Conservation (phyloP, 2,113 vertebrate genomes). For the Callaeas wilsoni region DNA sequence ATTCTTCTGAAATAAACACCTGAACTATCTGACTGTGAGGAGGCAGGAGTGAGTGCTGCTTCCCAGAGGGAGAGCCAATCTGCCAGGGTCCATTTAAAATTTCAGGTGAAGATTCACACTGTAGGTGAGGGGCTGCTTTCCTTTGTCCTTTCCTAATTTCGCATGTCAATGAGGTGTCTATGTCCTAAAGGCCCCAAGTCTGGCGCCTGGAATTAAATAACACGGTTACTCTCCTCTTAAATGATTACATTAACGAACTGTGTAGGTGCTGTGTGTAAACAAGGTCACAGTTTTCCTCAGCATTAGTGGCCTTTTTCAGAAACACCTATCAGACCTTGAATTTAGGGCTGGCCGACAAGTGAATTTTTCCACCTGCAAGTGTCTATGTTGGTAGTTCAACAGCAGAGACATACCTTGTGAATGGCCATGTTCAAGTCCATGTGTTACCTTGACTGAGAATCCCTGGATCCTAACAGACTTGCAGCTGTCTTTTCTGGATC, state of each 20-base stretch:
- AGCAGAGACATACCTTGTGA: neutral
- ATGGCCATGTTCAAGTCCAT: neutral
- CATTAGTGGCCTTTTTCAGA: rapidly evolving
- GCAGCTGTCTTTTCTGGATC: neutral
- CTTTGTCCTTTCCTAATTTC: neutral
- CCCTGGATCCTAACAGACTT: neutral
- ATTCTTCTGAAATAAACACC: neutral
- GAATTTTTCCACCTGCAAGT: neutral
- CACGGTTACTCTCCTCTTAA: neutral
- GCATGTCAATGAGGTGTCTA: neutral
- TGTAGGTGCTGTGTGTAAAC: neutral
- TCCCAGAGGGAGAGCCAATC: neutral
- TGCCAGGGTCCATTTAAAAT: neutral
- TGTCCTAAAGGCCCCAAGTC: neutral
- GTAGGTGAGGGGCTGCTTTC: neutral
- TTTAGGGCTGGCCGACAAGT: neutral
- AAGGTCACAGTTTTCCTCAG: neutral
- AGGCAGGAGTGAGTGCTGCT: neutral
- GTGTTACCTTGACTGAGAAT: neutral
- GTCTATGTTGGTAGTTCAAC: neutral
- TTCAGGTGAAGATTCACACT: neutral
- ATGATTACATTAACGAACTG: neutral
- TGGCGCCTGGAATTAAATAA: neutral
- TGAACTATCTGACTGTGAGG: neutral
- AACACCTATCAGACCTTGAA: neutral